These are phyloP conservation scores for Sebastes itinus DNA, from an alignment of 2,797 vertebrate species.

Conservation along the genomic window DNA sequence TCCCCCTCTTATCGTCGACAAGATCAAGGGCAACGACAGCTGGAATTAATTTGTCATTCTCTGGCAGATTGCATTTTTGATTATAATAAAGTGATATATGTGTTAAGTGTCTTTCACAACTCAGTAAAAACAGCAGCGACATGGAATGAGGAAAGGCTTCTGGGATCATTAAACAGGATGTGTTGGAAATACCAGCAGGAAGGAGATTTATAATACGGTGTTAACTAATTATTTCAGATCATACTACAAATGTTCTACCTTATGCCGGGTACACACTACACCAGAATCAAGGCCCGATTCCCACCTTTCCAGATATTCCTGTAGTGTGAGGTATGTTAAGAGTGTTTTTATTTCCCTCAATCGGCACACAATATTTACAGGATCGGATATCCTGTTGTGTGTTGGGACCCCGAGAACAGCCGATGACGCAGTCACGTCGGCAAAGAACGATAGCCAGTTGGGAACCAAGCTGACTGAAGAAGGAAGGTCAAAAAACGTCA, in stretches of 20 bases:
- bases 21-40: not conserved
- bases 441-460: no score
- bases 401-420: no score
- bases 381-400: no score
- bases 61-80: conserved; percentile 18
- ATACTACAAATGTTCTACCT: not conserved
- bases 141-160: not conserved
- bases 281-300: no score
- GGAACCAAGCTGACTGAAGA: no score
- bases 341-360: no score
- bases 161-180: conserved; percentile 12
- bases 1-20: not conserved
- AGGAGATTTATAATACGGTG: not conserved
- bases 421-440: rapidly evolving
- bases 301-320: no score
- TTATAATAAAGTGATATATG: not conserved
- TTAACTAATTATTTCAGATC: not conserved
- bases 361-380: no score
- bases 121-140: not conserved
- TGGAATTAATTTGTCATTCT: conserved; percentile 11
- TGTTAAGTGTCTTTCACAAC: not conserved
- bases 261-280: not conserved
- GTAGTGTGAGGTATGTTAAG: no score
- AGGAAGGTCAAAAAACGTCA: no score
- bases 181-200: conserved; percentile 13